These are phyloP conservation scores for Cephus runcator DNA, from an alignment of 2,888 invertebrate genomes.

Conservation along the genomic window DNA sequence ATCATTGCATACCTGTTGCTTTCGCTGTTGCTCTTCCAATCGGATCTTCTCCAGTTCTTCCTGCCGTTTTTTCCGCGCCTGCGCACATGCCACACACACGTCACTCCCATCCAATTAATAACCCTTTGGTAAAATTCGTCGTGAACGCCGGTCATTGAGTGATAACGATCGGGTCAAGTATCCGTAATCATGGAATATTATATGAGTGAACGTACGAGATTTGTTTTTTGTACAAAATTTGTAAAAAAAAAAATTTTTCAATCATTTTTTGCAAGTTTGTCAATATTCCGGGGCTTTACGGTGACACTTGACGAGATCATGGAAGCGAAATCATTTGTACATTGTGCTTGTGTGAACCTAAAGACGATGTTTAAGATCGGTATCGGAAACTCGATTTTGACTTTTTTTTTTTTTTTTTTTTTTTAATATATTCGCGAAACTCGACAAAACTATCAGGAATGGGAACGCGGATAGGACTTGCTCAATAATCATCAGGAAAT, in stretches of 20 bases:
- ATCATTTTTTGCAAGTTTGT: background rate
- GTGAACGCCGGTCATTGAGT: background rate
- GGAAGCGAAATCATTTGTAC: background rate
- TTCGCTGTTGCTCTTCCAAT: slow-evolving; percentile 85
- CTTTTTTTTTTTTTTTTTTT: background rate
- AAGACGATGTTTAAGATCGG: background rate
- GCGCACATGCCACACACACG: slow-evolving; percentile 65
- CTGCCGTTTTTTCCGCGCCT: slow-evolving; percentile 87
- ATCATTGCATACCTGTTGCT: slow-evolving; percentile 78
- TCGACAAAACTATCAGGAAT: background rate
- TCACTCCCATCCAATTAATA: slow-evolving; percentile 48
- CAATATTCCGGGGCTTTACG: background rate
- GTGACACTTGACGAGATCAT: background rate
- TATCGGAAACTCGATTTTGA: background rate
- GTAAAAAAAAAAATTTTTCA: no score
- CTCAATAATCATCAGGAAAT: background rate
- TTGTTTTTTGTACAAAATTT: no score
- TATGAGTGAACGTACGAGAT: background rate
- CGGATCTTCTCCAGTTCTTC: slow-evolving; percentile 87
- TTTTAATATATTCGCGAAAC: background rate
- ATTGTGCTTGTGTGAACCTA: background rate
- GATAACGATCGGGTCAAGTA: background rate
- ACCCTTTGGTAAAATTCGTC: background rate
- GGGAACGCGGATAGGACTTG: background rate
- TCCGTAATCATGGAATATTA: background rate